Conservation (phyloP, 2,113 vertebrate species). For the Thamnophis sirtalis region DNA sequence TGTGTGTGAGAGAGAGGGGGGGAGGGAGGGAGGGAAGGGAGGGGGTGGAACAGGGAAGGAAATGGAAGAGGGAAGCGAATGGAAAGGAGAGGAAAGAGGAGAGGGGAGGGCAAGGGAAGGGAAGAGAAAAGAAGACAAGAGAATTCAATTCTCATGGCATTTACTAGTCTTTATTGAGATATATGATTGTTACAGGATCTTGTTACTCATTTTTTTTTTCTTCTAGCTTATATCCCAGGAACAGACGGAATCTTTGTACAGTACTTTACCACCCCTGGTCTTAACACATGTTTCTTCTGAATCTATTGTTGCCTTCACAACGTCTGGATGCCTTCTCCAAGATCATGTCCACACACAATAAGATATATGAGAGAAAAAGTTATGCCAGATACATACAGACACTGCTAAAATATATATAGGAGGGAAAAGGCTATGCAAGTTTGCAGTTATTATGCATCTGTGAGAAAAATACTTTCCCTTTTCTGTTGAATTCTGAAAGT, state of each 20-base stretch:
- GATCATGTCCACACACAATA: not conserved
- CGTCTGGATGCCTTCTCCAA: not conserved
- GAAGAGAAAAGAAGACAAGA: not conserved
- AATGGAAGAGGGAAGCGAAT: too few species aligned
- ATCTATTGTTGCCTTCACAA: not conserved
- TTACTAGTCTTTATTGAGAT: not conserved
- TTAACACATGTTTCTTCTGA: not conserved
- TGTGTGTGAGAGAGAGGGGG: not conserved
- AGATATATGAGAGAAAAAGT: not conserved
- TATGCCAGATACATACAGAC: not conserved
- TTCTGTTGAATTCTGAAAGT: not conserved
- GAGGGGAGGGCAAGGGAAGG: too few species aligned
- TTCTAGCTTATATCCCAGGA: not conserved
- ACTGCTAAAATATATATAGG: not conserved
- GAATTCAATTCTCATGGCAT: not conserved
- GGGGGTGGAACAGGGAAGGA: too few species aligned
- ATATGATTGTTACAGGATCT: not conserved
- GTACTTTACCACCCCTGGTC: not conserved
- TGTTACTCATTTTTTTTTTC: not conserved
- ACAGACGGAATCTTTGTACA: not conserved
- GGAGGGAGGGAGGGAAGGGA: not conserved
- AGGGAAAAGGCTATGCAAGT: not conserved
- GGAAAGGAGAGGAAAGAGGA: too few species aligned
- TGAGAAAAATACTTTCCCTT: not conserved
- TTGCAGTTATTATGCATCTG: not conserved